phyloP scores from a whole-genome alignment of 2,797 vertebrate species.

The Lerista edwardsae region DNA sequence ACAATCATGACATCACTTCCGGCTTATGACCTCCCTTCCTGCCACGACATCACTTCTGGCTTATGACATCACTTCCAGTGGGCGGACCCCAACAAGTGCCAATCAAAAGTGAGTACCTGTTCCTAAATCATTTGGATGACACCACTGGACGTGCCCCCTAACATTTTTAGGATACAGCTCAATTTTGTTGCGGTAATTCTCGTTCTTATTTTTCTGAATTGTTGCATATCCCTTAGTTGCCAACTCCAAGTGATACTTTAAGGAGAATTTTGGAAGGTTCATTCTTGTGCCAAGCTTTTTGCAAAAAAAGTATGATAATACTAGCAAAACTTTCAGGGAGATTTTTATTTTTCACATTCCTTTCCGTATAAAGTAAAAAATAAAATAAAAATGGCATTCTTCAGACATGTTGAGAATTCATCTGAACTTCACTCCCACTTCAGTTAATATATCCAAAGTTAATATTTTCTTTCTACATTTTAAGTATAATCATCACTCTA shows the following conservation, averaged over 20 bases:
- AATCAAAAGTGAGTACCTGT: no score
- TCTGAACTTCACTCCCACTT: not conserved
- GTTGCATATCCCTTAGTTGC: not conserved
- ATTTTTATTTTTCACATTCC: not conserved
- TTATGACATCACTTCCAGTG: no score
- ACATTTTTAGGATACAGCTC: not conserved
- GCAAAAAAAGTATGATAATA: not conserved
- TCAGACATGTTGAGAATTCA: not conserved
- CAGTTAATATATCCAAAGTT: not conserved
- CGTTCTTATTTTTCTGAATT: not conserved
- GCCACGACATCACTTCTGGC: no score
- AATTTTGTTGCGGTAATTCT: not conserved
- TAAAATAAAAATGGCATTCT: not conserved
- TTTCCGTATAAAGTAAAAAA: not conserved
- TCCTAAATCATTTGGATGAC: no score
- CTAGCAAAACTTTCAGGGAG: not conserved
- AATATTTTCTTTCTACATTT: constrained; percentile 7
- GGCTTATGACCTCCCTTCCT: no score
- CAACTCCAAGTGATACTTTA: not conserved
- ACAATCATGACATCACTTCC: no score
- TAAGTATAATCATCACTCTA: not conserved
- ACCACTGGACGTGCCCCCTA: no score
- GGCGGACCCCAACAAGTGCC: no score
- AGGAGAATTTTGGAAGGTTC: not conserved
- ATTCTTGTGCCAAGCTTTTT: not conserved